Conservation (phyloP, 2,888 invertebrate species). For the Dichetophora obliterata region DNA sequence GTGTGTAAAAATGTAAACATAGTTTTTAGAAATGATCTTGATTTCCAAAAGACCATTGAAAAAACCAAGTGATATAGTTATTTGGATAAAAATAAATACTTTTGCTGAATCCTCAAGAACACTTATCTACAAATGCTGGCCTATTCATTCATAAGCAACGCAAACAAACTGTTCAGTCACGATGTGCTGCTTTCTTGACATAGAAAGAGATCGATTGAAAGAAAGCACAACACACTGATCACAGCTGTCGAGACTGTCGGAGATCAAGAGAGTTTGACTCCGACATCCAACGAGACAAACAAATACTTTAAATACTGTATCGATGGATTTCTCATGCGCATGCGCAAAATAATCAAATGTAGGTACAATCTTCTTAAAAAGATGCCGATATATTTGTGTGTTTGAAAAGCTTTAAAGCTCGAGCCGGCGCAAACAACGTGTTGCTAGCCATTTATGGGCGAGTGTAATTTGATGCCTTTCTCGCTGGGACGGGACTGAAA, state of each 20-base stretch:
- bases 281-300: not conserved
- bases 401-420: slow-evolving; percentile 50
- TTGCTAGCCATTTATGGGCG: slow-evolving; percentile 68
- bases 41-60: slow-evolving; percentile 28
- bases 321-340: slow-evolving; percentile 54
- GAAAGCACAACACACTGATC: not conserved
- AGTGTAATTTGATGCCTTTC: slow-evolving; percentile 68
- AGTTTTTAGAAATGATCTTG: slow-evolving; percentile 22
- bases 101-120: not conserved
- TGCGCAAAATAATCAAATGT: slow-evolving; percentile 56
- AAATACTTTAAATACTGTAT: not conserved
- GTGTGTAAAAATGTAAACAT: not conserved
- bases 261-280: not conserved
- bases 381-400: slow-evolving; percentile 25
- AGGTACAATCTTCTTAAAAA: slow-evolving; percentile 8
- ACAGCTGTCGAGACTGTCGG: not conserved
- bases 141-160: slow-evolving; percentile 16
- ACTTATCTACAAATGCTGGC: not conserved
- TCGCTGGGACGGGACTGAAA: slow-evolving; percentile 14
- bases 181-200: slow-evolving; percentile 4
- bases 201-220: slow-evolving; percentile 12
- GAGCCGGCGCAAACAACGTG: slow-evolving; percentile 49
- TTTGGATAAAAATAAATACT: slow-evolving; percentile 2
- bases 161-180: not conserved
- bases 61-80: slow-evolving; percentile 9